Evolutionary conservation across 2,797 vertebrate genomes (phyloP), one percentile per base, ranked within the genome.

Genomic region (Melanotaenia parkinsoni): DNA sequence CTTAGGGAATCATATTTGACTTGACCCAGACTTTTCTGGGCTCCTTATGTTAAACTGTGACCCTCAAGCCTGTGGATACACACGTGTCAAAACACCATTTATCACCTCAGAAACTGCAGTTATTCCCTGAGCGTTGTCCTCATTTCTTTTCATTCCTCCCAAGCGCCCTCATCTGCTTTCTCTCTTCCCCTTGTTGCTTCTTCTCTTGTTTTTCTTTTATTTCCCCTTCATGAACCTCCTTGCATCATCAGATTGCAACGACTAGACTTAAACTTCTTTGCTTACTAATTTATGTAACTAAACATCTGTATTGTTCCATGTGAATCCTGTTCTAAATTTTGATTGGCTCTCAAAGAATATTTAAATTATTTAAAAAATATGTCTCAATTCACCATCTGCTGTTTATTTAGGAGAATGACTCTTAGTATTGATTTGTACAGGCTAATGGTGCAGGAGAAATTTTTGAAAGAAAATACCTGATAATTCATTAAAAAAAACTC

Each of bases 1-100:
- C 73, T 82, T 57, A 28, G 71, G 71, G 86, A 81, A 79, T 88
- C 82, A 80, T 86, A 79, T 86, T 84, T 89, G 87, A 88, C 85
- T 85, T 61, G 81, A 83, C 72, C 80, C 84, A 63, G 77, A 70
- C 84, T 80, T 77, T 65, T 20, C 87, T 63, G 43, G 1, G 30
- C 71, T 80, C 76, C 77, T 70, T 72, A 74, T 87, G 81, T 84
- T 85, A 77, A 82, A 71, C 80, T 59, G 80, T 74, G 83, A 89
- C 84, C 86, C 76, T 67, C 1, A 28, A 74, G 68, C 82, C 78
- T 81, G 79, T 76, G 83, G 90, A 87, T 68, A 76, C 79, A 63
- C 88, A 86, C 63, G 58, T 85, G 88, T 92, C 90, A 87, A 90
- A 92, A 92, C 88, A 91, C 79, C 86, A 90, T 91, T 83, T 66